Percentiles rank a stretch among this genome's conserved stretches.
Evolutionary conservation across 1,140 invertebrate genomes (phyloP).

Genomic region (Sesamia nonagrioides): DNA sequence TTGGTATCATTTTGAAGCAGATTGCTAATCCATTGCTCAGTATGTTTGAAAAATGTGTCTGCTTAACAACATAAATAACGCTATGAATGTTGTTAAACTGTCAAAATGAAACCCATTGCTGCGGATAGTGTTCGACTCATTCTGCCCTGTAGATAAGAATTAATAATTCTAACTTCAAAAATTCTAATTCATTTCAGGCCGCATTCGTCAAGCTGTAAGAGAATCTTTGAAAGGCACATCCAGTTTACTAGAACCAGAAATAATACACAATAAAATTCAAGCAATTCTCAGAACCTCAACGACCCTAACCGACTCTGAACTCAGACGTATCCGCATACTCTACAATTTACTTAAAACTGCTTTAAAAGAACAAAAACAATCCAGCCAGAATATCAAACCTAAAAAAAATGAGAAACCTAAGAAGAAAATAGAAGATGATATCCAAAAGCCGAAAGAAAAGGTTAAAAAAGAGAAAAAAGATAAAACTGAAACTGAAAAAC

Average conservation of each 20-base stretch:
- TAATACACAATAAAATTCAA: constrained; percentile 72
- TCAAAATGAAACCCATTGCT: too few species aligned
- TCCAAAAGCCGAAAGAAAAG: constrained; percentile 41
- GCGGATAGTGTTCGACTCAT: too few species aligned
- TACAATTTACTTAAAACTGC: constrained; percentile 79
- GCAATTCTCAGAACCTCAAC: constrained; percentile 62
- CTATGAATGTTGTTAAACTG: too few species aligned
- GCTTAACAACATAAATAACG: too few species aligned
- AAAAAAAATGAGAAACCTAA: constrained; percentile 49
- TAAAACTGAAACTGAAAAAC: constrained; percentile 48
- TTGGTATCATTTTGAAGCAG: too few species aligned
- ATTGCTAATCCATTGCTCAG: too few species aligned
- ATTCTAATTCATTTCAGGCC: constrained; percentile 59
- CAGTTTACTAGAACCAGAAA: constrained; percentile 66
- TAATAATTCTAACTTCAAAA: too few species aligned
- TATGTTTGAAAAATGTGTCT: too few species aligned
- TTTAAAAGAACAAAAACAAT: constrained; percentile 40
- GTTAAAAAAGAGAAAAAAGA: constrained; percentile 52
- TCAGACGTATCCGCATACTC: constrained; percentile 76
- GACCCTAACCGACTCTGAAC: constrained; percentile 65
- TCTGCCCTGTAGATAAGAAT: too few species aligned
- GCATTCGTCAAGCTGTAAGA: constrained; percentile 69
- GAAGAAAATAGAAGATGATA: constrained; percentile 28
- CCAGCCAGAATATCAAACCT: constrained; percentile 49
- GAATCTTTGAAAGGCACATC: constrained; percentile 70